phyloP scores from a whole-genome alignment of 2,888 invertebrate species.

The Oligia fasciuncula region DNA sequence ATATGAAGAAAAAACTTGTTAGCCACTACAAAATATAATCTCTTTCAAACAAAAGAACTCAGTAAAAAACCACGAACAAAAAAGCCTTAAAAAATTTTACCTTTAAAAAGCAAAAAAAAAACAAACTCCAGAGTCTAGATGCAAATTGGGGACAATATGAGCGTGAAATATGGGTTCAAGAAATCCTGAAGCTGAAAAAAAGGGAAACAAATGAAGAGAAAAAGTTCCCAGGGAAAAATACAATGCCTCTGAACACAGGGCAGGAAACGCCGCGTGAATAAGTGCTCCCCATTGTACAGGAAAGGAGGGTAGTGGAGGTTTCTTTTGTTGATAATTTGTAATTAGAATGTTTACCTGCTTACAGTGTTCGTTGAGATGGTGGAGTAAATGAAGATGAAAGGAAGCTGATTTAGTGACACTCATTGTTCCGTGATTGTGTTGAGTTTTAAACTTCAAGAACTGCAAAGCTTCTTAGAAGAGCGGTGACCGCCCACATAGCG shows the following conservation, averaged over 20 bases:
- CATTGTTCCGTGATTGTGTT: not conserved
- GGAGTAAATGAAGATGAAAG: constrained; percentile 12
- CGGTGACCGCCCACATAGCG: not conserved
- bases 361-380: constrained; percentile 27
- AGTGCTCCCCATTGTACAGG: constrained; percentile 80
- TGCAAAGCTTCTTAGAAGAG: no score
- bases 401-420: not conserved
- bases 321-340: constrained; percentile 69
- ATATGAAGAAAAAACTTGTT: not conserved
- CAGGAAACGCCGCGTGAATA: constrained; percentile 88
- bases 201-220: constrained; percentile 87
- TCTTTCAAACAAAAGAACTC: constrained; percentile 42
- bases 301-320: constrained; percentile 53
- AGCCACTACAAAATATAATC: constrained; percentile 12
- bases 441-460: no score
- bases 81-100: constrained; percentile 61
- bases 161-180: constrained; percentile 89
- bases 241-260: constrained; percentile 81
- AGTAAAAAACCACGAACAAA: constrained; percentile 52
- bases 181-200: constrained; percentile 86
- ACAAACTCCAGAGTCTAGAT: constrained; percentile 73
- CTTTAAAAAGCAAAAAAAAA: constrained; percentile 66
- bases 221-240: constrained; percentile 81
- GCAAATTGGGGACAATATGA: constrained; percentile 87
- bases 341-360: constrained; percentile 65